Evolutionary conservation across 2,888 invertebrate species (phyloP).

Genomic region (Eupelmus urozonus): DNA sequence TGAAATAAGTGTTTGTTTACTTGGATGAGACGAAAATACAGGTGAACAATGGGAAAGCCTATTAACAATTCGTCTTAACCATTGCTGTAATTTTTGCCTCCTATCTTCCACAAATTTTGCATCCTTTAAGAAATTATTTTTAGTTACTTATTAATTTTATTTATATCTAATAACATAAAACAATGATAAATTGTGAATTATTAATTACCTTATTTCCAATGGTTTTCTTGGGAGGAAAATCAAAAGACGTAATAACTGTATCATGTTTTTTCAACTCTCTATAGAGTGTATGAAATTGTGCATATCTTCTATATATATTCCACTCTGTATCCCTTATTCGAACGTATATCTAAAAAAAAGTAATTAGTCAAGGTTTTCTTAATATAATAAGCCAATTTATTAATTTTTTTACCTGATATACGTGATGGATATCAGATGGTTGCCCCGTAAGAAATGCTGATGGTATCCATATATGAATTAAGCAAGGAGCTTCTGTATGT

Average conservation of each 20-base stretch:
- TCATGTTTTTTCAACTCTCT: conserved; percentile 90
- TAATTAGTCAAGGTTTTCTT: neutral
- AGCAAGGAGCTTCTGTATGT: conserved; percentile 75
- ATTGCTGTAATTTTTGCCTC: conserved; percentile 90
- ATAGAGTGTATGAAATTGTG: conserved; percentile 93
- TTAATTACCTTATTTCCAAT: conserved; percentile 90
- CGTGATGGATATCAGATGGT: conserved; percentile 89
- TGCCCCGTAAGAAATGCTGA: conserved; percentile 88
- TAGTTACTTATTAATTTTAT: too few species aligned
- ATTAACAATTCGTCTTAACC: conserved; percentile 90
- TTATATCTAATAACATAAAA: too few species aligned
- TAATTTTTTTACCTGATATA: conserved; percentile 86
- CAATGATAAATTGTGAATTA: too few species aligned
- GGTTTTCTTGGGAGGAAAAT: conserved; percentile 97
- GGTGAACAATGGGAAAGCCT: conserved; percentile 84
- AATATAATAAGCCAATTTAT: neutral
- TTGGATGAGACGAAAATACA: conserved; percentile 86
- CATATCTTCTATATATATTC: conserved; percentile 96
- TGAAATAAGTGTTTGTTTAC: conserved; percentile 87
- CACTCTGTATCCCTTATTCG: conserved; percentile 93
- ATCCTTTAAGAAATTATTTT: conserved; percentile 79
- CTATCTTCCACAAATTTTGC: conserved; percentile 92
- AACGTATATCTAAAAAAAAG: conserved; percentile 82
- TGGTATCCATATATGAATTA: conserved; percentile 92
- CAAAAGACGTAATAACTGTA: conserved; percentile 87